A percentile compares a stretch with the other conserved stretches of the same genome.
Evolutionary conservation across 2,113 vertebrate genomes (phyloP).

Genomic region (Eurypyga helias): DNA sequence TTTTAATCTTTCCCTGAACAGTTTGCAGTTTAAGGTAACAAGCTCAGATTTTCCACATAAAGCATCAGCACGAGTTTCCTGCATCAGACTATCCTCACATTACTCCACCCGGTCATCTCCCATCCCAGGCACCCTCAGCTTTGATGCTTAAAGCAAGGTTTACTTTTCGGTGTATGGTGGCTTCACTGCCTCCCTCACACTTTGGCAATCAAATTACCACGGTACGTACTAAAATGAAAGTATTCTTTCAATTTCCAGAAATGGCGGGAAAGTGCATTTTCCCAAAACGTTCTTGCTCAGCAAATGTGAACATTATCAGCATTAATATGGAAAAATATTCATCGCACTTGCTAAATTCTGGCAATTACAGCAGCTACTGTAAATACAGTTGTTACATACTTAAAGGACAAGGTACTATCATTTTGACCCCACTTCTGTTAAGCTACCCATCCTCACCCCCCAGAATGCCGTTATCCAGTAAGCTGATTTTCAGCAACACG

Average conservation of each 20-base stretch:
- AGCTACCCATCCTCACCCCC: not conserved
- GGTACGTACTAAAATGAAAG: not conserved
- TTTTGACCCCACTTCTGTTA: not conserved
- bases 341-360: not conserved
- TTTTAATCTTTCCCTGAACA: not conserved
- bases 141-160: not conserved
- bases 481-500: not conserved
- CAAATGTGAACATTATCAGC: not conserved
- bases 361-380: not conserved
- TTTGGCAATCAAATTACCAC: not conserved
- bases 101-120: not conserved
- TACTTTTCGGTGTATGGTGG: not conserved
- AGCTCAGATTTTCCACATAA: conserved; percentile 56
- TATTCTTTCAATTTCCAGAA: not conserved
- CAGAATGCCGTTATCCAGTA: not conserved
- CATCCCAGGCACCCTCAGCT: not conserved
- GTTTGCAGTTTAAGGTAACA: not conserved
- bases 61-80: conserved; percentile 22
- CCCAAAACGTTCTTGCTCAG: not conserved
- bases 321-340: not conserved
- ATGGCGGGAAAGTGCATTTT: rapidly evolving
- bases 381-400: not conserved
- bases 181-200: not conserved
- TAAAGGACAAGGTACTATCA: not conserved
- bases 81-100: not conserved